Conservation (phyloP, 1,140 invertebrate genomes). For the Thaumetopoea pityocampa region DNA sequence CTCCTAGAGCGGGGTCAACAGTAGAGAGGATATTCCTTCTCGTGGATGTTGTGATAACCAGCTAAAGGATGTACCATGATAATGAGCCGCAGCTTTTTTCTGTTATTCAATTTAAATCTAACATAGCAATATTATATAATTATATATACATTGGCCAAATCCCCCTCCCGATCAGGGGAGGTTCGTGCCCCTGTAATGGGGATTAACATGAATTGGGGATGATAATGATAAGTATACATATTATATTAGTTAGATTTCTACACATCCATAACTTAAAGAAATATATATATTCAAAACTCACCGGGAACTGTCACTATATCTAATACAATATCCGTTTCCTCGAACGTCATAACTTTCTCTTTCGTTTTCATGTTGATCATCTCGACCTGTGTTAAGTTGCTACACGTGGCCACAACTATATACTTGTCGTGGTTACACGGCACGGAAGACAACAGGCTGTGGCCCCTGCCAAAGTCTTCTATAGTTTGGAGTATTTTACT, state of each 20-base stretch:
- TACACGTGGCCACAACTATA: conserved; percentile 35
- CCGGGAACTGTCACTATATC: conserved; percentile 53
- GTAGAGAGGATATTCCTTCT: no score
- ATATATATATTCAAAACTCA: conserved; percentile 22
- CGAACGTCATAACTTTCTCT: conserved; percentile 31
- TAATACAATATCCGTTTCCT: conserved; percentile 42
- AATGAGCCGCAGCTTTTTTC: no score
- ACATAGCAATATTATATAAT: no score
- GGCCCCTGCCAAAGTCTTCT: conserved; percentile 42
- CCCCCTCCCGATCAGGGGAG: no score
- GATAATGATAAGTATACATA: no score
- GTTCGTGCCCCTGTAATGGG: no score
- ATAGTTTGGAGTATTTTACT: conserved; percentile 34
- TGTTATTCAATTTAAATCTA: no score
- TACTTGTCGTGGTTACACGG: conserved; percentile 50
- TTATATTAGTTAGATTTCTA: neutral
- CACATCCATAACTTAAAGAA: conserved; percentile 5
- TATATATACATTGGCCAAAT: no score
- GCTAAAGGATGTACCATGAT: no score
- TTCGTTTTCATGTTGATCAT: conserved; percentile 46
- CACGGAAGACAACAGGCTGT: conserved; percentile 43
- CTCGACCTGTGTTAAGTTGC: conserved; percentile 27
- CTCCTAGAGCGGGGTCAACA: no score
- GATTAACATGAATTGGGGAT: no score
- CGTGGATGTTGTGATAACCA: no score